phyloP scores from a whole-genome alignment of 2,888 invertebrate genomes.

The Scelioninae gen. 1 region DNA sequence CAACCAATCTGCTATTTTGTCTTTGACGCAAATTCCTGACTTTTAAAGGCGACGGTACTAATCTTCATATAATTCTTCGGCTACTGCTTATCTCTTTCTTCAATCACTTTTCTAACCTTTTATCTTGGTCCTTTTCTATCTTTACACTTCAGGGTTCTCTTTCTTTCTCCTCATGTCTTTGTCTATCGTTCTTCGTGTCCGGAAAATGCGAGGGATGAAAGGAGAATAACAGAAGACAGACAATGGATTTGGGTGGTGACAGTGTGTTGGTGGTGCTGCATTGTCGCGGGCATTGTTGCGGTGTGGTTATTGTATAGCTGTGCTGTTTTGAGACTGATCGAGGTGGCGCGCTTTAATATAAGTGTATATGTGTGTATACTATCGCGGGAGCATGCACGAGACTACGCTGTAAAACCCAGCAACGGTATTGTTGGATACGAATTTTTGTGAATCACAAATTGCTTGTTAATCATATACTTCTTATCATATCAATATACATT shows the following conservation, averaged over 20 bases:
- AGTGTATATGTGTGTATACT: slow-evolving; percentile 71
- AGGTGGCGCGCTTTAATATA: slow-evolving; percentile 77
- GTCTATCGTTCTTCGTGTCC: slow-evolving; percentile 35
- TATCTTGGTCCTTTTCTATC: no score
- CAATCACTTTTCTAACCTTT: no score
- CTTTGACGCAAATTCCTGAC: slow-evolving; percentile 49
- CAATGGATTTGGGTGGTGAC: slow-evolving; percentile 80
- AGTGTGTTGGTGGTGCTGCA: slow-evolving; percentile 79
- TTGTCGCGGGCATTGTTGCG: slow-evolving; percentile 76
- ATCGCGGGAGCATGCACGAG: slow-evolving; percentile 58
- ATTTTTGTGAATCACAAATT: no score
- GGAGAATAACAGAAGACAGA: slow-evolving; percentile 81
- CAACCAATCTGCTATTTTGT: slow-evolving; percentile 38
- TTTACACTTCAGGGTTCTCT: no score
- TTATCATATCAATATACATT: no score
- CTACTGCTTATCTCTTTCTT: slow-evolving; percentile 54
- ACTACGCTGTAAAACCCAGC: slow-evolving; percentile 62
- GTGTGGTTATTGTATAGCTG: slow-evolving; percentile 81
- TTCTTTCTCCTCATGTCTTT: slow-evolving; percentile 33
- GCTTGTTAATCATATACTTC: no score
- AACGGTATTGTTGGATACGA: no score
- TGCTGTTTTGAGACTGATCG: slow-evolving; percentile 82
- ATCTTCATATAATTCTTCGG: slow-evolving; percentile 63
- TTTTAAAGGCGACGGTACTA: slow-evolving; percentile 70
- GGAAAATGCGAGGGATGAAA: slow-evolving; percentile 62